Conservation (phyloP, 2,797 vertebrate genomes). For the Schizopygopsis malacanthus region DNA sequence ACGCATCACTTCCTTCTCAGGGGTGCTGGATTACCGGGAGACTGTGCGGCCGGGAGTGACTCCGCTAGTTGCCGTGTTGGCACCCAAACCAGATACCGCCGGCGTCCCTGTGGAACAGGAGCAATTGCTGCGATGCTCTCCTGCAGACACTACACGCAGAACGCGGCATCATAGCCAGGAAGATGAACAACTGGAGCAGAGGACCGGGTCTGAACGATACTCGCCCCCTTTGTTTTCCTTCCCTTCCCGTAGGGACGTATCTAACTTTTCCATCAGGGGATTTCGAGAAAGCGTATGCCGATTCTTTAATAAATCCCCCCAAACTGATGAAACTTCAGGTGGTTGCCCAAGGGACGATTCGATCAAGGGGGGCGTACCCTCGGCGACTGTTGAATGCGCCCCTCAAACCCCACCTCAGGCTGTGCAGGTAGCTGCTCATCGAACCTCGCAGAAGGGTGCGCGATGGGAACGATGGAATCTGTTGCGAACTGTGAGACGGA, state of each 20-base stretch:
- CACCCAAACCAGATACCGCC: constrained; percentile 70
- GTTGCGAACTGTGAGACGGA: constrained; percentile 72
- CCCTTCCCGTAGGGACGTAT: constrained; percentile 68
- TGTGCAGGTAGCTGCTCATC: constrained; percentile 57
- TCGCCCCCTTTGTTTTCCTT: constrained; percentile 43
- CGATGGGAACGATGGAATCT: constrained; percentile 47
- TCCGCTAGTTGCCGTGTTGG: constrained; percentile 67
- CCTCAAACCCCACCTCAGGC: constrained; percentile 61
- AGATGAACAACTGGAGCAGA: constrained; percentile 71
- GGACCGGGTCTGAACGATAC: constrained; percentile 64
- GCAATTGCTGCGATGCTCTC: constrained; percentile 68
- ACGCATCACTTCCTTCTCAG: constrained; percentile 76
- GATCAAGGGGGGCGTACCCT: constrained; percentile 66
- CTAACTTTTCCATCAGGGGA: constrained; percentile 83
- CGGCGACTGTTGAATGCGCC: constrained; percentile 55
- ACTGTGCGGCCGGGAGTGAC: constrained; percentile 73
- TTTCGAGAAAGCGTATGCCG: constrained; percentile 83
- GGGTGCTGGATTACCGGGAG: constrained; percentile 90
- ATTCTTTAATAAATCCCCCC: constrained; percentile 83
- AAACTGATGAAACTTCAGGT: constrained; percentile 56
- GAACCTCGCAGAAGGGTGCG: constrained; percentile 44
- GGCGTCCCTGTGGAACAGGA: constrained; percentile 72
- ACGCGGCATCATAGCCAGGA: constrained; percentile 79
- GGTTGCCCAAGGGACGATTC: constrained; percentile 50
- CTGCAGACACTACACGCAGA: constrained; percentile 59